A percentile compares a stretch with the other conserved stretches of the same genome.
Conservation (phyloP, 2,797 vertebrate species). For the Pipistrellus nathusii region DNA sequence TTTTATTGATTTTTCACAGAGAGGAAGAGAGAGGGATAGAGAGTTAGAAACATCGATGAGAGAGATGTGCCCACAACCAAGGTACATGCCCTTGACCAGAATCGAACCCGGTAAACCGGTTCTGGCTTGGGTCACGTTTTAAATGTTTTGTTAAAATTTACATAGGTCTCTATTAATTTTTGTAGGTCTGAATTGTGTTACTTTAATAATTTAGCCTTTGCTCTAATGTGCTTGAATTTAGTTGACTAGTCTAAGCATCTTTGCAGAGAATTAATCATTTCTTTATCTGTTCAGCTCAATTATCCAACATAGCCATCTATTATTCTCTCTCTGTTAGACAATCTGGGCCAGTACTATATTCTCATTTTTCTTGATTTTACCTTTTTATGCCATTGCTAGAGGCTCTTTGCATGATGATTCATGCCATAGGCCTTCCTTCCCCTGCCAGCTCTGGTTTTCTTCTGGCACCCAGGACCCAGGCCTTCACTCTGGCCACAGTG, state of each 20-base stretch:
- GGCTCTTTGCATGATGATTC: too few species aligned
- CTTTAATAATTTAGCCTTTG: constrained; percentile 40
- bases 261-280: not conserved
- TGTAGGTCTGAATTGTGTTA: not conserved
- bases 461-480: too few species aligned
- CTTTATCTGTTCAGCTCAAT: not conserved
- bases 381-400: not conserved
- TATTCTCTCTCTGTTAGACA: not conserved
- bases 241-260: not conserved
- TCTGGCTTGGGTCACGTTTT: not conserved
- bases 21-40: too few species aligned
- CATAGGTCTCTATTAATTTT: not conserved
- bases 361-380: not conserved
- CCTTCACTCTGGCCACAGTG: too few species aligned
- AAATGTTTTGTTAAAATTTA: constrained; percentile 23
- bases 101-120: too few species aligned
- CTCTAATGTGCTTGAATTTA: constrained; percentile 15
- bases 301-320: not conserved
- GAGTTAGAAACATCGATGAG: too few species aligned
- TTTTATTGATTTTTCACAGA: too few species aligned
- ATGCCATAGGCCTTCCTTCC: too few species aligned
- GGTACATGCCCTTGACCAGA: too few species aligned
- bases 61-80: too few species aligned
- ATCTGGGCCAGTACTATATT: not conserved
- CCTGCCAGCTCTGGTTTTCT: too few species aligned